Evolutionary conservation across 1,140 invertebrate species (phyloP).

Genomic region (Calephelis nemesis): DNA sequence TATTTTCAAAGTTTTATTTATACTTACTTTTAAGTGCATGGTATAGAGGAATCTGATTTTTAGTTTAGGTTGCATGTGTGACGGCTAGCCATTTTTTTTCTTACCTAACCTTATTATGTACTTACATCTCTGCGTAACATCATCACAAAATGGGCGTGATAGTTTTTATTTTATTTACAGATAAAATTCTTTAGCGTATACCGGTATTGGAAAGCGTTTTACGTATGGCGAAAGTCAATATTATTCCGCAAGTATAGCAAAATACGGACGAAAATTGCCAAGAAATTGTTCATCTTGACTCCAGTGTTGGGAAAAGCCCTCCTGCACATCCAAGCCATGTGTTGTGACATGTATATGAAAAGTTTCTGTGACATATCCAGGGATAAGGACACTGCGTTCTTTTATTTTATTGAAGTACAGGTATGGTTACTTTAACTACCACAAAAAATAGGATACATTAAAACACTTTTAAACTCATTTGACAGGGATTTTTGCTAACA

Average conservation of each 20-base stretch:
- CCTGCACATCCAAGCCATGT: constrained; percentile 85
- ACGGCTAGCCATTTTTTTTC: too few species aligned
- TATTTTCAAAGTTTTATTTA: too few species aligned
- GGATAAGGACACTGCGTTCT: constrained; percentile 81
- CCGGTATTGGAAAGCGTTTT: constrained; percentile 90
- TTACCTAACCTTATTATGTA: too few species aligned
- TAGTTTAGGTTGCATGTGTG: too few species aligned
- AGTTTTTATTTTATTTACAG: constrained; percentile 57
- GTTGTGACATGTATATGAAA: constrained; percentile 82
- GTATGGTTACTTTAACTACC: constrained; percentile 39
- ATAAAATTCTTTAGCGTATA: constrained; percentile 87
- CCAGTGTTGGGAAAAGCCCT: constrained; percentile 85
- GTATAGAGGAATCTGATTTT: too few species aligned
- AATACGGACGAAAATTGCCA: constrained; percentile 80
- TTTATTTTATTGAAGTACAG: constrained; percentile 84
- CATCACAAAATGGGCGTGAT: neutral
- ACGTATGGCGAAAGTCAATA: constrained; percentile 89
- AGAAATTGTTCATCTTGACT: constrained; percentile 87
- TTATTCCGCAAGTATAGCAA: constrained; percentile 83
- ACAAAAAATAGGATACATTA: too few species aligned
- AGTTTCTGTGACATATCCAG: constrained; percentile 80
- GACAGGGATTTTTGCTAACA: too few species aligned
- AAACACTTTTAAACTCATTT: too few species aligned
- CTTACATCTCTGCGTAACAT: too few species aligned
- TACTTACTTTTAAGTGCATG: too few species aligned